Conservation (phyloP, 2,888 invertebrate genomes). For the Pelosia muscerda region DNA sequence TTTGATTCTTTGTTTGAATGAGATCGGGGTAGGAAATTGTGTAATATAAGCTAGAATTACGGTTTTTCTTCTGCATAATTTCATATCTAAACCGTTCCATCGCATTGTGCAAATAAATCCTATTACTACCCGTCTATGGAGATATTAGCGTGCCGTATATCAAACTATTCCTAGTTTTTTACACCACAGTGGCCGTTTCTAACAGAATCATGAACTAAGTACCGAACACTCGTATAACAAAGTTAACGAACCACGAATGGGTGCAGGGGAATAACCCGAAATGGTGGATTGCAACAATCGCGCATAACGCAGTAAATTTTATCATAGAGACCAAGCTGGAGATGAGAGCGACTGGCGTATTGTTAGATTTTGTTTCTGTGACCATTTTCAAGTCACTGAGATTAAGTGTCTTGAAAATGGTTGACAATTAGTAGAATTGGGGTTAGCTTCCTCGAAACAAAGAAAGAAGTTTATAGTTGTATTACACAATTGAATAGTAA, state of each 20-base stretch:
- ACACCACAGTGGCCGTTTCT: slow-evolving; percentile 51
- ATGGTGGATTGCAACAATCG: slow-evolving; percentile 81
- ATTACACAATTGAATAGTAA: no score
- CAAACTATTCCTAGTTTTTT: slow-evolving; percentile 40
- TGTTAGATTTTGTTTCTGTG: no score
- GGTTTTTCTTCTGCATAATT: background rate
- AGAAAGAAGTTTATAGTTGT: no score
- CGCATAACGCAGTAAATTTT: slow-evolving; percentile 78
- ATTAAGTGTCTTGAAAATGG: no score
- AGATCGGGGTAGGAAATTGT: no score
- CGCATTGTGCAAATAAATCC: background rate
- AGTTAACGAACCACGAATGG: slow-evolving; percentile 84
- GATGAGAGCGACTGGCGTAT: slow-evolving; percentile 45
- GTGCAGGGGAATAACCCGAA: slow-evolving; percentile 77
- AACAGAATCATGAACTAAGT: slow-evolving; percentile 76
- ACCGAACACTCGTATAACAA: slow-evolving; percentile 77
- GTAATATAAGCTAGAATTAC: background rate
- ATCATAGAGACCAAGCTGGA: slow-evolving; percentile 56
- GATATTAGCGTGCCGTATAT: slow-evolving; percentile 38
- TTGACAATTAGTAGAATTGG: no score
- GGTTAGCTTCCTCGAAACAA: no score
- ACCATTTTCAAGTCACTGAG: no score
- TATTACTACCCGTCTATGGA: background rate
- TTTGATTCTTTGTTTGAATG: no score
- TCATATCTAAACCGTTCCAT: background rate